Conservation (phyloP, 2,888 invertebrate species). For the Xestobium rufovillosum region DNA sequence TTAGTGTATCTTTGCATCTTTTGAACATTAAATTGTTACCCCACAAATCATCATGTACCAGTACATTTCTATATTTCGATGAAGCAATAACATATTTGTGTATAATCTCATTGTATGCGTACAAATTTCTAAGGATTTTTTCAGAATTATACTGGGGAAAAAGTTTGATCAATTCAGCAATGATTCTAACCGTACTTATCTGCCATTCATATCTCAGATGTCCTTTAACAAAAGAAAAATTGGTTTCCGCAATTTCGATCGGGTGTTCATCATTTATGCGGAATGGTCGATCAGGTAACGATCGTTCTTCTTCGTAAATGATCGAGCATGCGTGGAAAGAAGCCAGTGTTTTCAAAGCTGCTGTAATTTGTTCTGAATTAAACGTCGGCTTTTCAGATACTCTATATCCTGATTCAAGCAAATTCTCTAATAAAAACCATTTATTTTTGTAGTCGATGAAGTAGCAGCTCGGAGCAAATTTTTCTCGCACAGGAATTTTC, state of each 20-base stretch:
- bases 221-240: conserved; percentile 29
- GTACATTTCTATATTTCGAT: conserved; percentile 44
- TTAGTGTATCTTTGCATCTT: conserved; percentile 43
- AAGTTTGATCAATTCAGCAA: conserved; percentile 26
- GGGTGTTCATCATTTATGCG: conserved; percentile 28
- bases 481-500: conserved; percentile 20
- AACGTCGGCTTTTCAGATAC: conserved; percentile 26
- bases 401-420: conserved; percentile 38
- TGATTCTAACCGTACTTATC: conserved; percentile 23
- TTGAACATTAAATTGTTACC: conserved; percentile 55
- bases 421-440: conserved; percentile 43
- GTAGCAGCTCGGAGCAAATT: conserved; percentile 39
- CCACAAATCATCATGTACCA: conserved; percentile 58
- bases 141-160: conserved; percentile 19
- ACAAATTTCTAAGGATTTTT: conserved; percentile 24
- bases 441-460: conserved; percentile 41
- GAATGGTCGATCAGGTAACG: conserved; percentile 18
- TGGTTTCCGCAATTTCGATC: conserved; percentile 28
- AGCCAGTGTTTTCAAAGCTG: conserved; percentile 44
- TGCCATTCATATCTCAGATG: conserved; percentile 35
- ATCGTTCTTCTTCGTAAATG: conserved; percentile 44
- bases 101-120: conserved; percentile 19
- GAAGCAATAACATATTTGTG: conserved; percentile 32
- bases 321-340: conserved; percentile 49
- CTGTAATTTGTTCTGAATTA: conserved; percentile 42